phyloP scores from a whole-genome alignment of 92 coral and sea anemone species.

The Paramuricea clavata region DNA sequence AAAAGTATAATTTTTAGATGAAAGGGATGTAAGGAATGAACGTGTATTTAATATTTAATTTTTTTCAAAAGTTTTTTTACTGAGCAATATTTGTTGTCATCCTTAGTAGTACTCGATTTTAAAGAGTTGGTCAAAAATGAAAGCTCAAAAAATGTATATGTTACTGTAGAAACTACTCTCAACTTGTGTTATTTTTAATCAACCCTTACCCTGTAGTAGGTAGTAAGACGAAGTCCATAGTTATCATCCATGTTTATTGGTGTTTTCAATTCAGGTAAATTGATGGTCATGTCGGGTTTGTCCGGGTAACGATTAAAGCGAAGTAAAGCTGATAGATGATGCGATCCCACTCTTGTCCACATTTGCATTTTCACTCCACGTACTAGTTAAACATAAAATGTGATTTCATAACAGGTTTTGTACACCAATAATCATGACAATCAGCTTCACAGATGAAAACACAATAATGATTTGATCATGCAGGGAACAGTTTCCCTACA shows the following conservation, averaged over 20 bases:
- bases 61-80: too few relatives aligned
- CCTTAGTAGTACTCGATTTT: too few relatives aligned
- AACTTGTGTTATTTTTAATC: too few relatives aligned
- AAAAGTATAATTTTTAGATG: background rate
- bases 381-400: background rate
- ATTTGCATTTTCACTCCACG: constrained; percentile 9
- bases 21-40: too few relatives aligned
- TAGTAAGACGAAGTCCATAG: constrained; percentile 5
- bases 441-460: too few relatives aligned
- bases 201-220: background rate
- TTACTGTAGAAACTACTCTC: too few relatives aligned
- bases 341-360: constrained; percentile 7
- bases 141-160: too few relatives aligned
- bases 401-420: background rate
- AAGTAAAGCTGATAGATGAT: background rate
- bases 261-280: background rate
- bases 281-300: background rate
- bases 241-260: background rate
- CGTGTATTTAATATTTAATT: too few relatives aligned
- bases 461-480: too few relatives aligned
- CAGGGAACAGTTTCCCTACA: too few relatives aligned
- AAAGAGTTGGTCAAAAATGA: too few relatives aligned
- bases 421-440: background rate
- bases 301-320: constrained; percentile 1
- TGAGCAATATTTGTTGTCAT: too few relatives aligned